phyloP scores from a whole-genome alignment of 2,888 invertebrate genomes.

The Coleophora deauratella region DNA sequence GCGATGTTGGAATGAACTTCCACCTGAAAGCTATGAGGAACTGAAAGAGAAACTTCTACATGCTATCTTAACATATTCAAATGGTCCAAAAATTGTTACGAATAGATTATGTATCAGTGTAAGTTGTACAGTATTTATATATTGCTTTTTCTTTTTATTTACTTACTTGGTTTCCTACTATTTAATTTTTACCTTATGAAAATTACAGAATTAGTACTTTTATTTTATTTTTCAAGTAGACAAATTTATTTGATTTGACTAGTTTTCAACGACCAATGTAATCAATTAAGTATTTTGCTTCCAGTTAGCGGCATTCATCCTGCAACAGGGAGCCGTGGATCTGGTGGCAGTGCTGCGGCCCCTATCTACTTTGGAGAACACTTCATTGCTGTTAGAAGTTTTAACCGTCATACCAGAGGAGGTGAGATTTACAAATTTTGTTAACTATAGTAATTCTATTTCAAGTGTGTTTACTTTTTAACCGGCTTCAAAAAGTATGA shows the following conservation, averaged over 20 bases:
- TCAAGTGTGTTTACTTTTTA: background rate
- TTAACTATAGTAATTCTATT: conserved; percentile 4
- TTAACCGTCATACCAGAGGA: conserved; percentile 92
- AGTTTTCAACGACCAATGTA: background rate
- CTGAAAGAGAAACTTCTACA: conserved; percentile 86
- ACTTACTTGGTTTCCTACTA: too few relatives aligned
- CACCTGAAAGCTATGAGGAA: conserved; percentile 83
- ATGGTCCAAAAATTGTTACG: conserved; percentile 88
- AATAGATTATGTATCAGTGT: conserved; percentile 92
- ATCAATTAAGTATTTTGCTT: conserved; percentile 26
- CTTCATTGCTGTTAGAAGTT: conserved; percentile 81
- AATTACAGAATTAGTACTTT: too few relatives aligned
- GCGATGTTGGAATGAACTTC: conserved; percentile 91
- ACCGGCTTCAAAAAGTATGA: too few relatives aligned
- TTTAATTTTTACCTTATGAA: too few relatives aligned
- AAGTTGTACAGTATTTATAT: conserved; percentile 39
- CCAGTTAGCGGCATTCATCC: conserved; percentile 88
- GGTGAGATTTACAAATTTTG: conserved; percentile 68
- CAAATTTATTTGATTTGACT: background rate
- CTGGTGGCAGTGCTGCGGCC: conserved; percentile 82
- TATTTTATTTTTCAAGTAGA: background rate
- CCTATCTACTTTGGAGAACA: conserved; percentile 70
- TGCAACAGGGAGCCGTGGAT: conserved; percentile 80
- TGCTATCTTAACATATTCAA: conserved; percentile 82
- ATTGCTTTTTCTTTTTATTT: conserved; percentile 1